These are phyloP conservation scores for Agriotes lineatus DNA, from an alignment of 2,888 invertebrate genomes.

Conservation along the genomic window DNA sequence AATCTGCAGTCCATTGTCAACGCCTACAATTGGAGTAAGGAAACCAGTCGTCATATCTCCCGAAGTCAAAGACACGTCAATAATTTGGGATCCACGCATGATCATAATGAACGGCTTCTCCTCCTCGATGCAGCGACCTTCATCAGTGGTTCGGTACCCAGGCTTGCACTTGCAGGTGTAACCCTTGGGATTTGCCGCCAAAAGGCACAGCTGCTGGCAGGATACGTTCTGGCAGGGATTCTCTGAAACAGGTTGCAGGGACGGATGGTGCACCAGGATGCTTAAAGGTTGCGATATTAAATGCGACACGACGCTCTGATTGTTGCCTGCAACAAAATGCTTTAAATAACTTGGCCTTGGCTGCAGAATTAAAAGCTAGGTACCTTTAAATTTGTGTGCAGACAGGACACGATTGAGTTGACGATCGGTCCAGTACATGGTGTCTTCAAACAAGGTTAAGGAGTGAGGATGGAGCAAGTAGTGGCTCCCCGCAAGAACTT, in stretches of 20 bases:
- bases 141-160: conserved; percentile 77
- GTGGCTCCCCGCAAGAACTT: conserved; percentile 89
- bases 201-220: conserved; percentile 92
- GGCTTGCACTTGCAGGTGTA: conserved; percentile 94
- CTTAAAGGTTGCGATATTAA: conserved; percentile 95
- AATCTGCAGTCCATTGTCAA: conserved; percentile 88
- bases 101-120: conserved; percentile 92
- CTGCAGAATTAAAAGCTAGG: neutral
- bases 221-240: conserved; percentile 82
- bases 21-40: conserved; percentile 88
- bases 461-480: conserved; percentile 97
- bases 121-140: conserved; percentile 85
- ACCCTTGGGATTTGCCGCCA: conserved; percentile 77
- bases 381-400: conserved; percentile 86
- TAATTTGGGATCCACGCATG: conserved; percentile 89
- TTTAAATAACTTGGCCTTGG: neutral
- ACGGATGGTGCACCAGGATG: conserved; percentile 95
- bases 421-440: conserved; percentile 96
- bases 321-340: conserved; percentile 72
- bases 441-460: conserved; percentile 94
- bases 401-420: conserved; percentile 91
- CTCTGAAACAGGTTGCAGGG: conserved; percentile 84
- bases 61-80: conserved; percentile 83
- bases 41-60: conserved; percentile 83
- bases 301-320: conserved; percentile 94